A percentile compares a stretch with the other conserved stretches of the same genome.
phyloP scores from a whole-genome alignment of 2,113 vertebrate species.

The Podiceps cristatus region DNA sequence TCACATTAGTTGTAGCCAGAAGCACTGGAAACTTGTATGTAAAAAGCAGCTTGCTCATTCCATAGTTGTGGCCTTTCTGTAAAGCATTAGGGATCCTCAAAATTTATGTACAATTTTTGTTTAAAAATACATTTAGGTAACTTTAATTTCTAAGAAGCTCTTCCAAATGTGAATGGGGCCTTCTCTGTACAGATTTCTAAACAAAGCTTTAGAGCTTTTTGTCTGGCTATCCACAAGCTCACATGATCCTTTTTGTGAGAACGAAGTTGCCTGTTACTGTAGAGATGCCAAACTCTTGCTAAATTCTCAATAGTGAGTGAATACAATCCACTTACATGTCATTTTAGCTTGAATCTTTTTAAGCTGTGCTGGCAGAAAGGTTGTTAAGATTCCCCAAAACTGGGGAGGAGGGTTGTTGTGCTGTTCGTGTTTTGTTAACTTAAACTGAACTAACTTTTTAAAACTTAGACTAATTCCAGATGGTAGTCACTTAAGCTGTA shows the following conservation, averaged over 20 bases:
- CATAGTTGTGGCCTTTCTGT: background rate
- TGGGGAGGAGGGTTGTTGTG: background rate
- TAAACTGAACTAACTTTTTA: background rate
- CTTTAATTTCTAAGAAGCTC: background rate
- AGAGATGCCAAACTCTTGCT: background rate
- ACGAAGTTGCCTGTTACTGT: background rate
- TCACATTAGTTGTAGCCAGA: background rate
- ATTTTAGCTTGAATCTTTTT: background rate
- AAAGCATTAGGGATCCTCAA: background rate
- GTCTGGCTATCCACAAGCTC: background rate
- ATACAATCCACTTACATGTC: background rate
- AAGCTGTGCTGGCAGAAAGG: background rate
- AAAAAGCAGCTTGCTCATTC: background rate
- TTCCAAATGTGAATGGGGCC: background rate
- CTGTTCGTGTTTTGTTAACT: background rate
- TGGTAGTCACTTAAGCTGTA: background rate
- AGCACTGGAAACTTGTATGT: slow-evolving; percentile 18
- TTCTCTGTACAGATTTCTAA: background rate
- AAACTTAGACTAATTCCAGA: background rate
- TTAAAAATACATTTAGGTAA: background rate
- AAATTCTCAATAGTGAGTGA: background rate
- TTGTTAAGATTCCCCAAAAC: background rate
- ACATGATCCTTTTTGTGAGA: background rate
- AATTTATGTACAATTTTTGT: background rate
- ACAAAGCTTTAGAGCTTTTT: slow-evolving; percentile 8